These are phyloP conservation scores for Drosophila nebulosa DNA, from an alignment of 1,140 invertebrate species.

Conservation along the genomic window DNA sequence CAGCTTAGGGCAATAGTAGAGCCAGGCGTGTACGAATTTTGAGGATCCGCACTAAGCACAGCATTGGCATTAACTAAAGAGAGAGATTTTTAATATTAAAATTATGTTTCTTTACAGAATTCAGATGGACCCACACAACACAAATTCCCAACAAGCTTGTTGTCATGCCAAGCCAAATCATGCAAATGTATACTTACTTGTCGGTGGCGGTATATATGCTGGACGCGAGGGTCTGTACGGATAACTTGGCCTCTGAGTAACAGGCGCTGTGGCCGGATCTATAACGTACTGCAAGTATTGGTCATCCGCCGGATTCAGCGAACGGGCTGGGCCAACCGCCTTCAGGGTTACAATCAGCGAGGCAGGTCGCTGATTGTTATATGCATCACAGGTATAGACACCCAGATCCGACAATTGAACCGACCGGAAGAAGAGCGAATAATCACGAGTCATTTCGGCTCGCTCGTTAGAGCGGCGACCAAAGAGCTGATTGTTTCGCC, in stretches of 20 bases:
- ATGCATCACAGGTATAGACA: slow-evolving; percentile 93
- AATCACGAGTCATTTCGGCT: slow-evolving; percentile 89
- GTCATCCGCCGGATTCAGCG: slow-evolving; percentile 81
- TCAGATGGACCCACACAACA: neutral
- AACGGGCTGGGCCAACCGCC: slow-evolving; percentile 85
- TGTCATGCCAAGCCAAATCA: slow-evolving; percentile 18
- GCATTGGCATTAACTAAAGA: slow-evolving; percentile 84
- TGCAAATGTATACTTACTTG: slow-evolving; percentile 58
- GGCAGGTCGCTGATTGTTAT: slow-evolving; percentile 89
- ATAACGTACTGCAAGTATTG: slow-evolving; percentile 83
- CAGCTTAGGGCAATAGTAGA: slow-evolving; percentile 88
- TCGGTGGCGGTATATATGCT: slow-evolving; percentile 54
- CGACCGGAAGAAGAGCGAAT: slow-evolving; percentile 87
- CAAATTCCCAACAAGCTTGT: slow-evolving; percentile 29
- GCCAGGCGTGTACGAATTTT: slow-evolving; percentile 84
- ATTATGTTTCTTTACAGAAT: no score
- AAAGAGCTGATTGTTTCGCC: slow-evolving; percentile 88
- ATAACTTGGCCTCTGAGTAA: slow-evolving; percentile 68
- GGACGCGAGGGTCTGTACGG: slow-evolving; percentile 81
- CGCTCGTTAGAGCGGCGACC: slow-evolving; percentile 86
- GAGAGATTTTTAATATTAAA: neutral
- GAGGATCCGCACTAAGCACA: slow-evolving; percentile 83
- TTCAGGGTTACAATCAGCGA: slow-evolving; percentile 88
- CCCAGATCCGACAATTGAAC: slow-evolving; percentile 88
- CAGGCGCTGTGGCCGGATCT: slow-evolving; percentile 80